phyloP scores from a whole-genome alignment of 2,113 vertebrate species.

The Dipodomys ordii region DNA sequence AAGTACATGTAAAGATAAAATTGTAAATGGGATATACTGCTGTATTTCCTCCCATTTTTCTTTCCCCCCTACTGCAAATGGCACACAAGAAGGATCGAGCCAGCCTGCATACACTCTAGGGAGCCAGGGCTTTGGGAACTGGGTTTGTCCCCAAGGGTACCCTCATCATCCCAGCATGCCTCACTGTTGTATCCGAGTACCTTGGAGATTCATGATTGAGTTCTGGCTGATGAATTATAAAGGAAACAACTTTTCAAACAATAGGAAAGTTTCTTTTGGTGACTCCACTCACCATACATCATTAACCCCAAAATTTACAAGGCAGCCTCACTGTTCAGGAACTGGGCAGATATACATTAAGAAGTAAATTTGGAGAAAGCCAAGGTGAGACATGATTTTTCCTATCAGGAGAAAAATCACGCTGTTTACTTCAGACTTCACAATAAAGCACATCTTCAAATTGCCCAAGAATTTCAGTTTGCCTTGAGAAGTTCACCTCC shows the following conservation, averaged over 20 bases:
- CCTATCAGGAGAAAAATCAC: background rate
- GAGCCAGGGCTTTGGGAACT: background rate
- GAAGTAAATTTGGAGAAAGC: background rate
- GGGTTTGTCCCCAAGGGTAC: fast-evolving
- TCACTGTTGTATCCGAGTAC: fast-evolving
- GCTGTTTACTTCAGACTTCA: background rate
- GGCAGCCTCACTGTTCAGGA: background rate
- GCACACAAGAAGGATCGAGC: conserved; percentile 66
- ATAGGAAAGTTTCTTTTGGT: background rate
- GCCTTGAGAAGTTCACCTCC: background rate
- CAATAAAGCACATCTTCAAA: background rate
- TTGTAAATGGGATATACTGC: conserved; percentile 44
- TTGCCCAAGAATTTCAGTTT: background rate
- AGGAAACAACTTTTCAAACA: background rate
- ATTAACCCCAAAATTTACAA: background rate
- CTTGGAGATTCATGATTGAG: fast-evolving
- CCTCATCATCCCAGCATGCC: background rate
- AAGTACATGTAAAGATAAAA: conserved; percentile 38
- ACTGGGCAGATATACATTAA: background rate
- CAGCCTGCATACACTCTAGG: conserved; percentile 33
- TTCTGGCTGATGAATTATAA: background rate
- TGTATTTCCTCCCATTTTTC: conserved; percentile 61
- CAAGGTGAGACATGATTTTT: background rate
- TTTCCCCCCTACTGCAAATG: conserved; percentile 73
- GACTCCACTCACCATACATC: too few species aligned